phyloP scores from a whole-genome alignment of 1,140 invertebrate genomes.

The Adelges cooleyi region DNA sequence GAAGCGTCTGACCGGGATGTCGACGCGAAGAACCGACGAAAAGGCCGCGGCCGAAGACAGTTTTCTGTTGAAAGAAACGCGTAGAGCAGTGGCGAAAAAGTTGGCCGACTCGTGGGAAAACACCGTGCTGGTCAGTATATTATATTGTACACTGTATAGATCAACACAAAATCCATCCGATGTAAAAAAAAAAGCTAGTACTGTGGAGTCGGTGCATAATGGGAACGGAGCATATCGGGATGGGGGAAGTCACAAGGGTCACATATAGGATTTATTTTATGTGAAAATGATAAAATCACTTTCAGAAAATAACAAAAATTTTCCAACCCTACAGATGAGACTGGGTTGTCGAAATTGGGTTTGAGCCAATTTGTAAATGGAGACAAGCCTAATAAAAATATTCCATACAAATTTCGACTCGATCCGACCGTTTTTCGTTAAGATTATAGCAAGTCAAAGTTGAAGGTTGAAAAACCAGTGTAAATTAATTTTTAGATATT shows the following conservation, averaged over 20 bases:
- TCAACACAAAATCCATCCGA: too few species aligned
- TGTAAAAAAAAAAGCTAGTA: too few species aligned
- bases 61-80: neutral
- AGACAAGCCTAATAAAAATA: neutral
- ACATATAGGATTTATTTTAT: too few species aligned
- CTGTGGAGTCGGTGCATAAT: too few species aligned
- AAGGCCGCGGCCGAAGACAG: neutral
- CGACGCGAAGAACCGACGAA: neutral
- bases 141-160: too few species aligned
- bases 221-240: too few species aligned
- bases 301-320: too few species aligned
- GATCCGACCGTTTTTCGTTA: neutral
- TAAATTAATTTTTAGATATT: neutral
- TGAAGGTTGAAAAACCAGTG: neutral
- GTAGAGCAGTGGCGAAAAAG: neutral
- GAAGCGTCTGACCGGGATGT: neutral
- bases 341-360: too few species aligned
- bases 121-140: constrained; percentile 12
- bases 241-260: too few species aligned
- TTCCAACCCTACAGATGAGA: too few species aligned
- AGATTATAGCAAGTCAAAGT: neutral
- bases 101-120: constrained; percentile 3
- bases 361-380: too few species aligned
- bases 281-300: too few species aligned
- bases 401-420: neutral